These are phyloP conservation scores for Proterorhinus semilunaris DNA, from an alignment of 2,113 vertebrate species.

Conservation along the genomic window DNA sequence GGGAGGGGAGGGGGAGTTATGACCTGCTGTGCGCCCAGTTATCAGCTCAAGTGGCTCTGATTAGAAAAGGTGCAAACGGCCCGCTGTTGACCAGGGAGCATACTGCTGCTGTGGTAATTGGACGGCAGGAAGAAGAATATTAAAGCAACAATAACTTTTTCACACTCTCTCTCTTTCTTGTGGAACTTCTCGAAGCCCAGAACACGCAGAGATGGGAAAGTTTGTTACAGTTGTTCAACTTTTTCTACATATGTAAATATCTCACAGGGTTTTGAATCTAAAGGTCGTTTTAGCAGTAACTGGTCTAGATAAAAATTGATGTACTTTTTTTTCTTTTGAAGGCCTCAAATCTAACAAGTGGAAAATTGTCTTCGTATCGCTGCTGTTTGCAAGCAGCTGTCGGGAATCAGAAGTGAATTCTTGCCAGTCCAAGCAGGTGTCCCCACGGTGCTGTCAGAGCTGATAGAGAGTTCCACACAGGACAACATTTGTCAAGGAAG, in stretches of 20 bases:
- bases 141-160: neutral
- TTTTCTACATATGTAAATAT: neutral
- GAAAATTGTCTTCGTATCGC: neutral
- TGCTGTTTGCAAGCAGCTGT: constrained; percentile 13
- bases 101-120: neutral
- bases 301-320: no score
- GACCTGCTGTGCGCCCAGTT: constrained; percentile 25
- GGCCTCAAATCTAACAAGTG: neutral
- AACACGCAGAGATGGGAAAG: neutral
- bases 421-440: constrained; percentile 39
- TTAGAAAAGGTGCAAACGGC: constrained; percentile 7
- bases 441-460: constrained; percentile 23
- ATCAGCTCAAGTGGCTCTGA: constrained; percentile 14
- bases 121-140: neutral
- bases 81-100: constrained; percentile 5
- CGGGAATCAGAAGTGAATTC: constrained; percentile 12
- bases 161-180: neutral
- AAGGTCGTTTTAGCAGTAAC: no score
- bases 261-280: no score
- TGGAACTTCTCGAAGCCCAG: neutral
- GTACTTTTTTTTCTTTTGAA: neutral
- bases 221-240: neutral
- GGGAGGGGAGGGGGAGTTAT: constrained; percentile 12
- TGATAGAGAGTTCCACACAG: constrained; percentile 36
- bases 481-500: constrained; percentile 40